These are phyloP conservation scores for Apis dorsata DNA, from an alignment of 1,140 invertebrate species.

Conservation along the genomic window DNA sequence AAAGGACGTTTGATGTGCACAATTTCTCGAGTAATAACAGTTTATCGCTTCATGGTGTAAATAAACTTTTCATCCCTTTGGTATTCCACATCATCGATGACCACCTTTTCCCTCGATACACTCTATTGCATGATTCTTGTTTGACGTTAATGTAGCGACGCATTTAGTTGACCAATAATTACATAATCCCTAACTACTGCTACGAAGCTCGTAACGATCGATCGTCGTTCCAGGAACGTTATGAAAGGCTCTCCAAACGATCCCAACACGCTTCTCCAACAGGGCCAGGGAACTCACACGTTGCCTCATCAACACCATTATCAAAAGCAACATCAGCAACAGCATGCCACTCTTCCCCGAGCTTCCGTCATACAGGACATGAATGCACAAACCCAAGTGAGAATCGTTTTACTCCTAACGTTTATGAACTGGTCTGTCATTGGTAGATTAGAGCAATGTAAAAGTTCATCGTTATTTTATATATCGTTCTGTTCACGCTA, in stretches of 20 bases:
- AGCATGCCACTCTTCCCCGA: slow-evolving; percentile 77
- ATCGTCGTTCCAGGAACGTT: slow-evolving; percentile 72
- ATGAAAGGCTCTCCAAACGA: slow-evolving; percentile 82
- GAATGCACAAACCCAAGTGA: slow-evolving; percentile 72
- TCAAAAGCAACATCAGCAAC: slow-evolving; percentile 80
- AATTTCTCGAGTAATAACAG: no score
- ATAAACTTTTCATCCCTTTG: background rate
- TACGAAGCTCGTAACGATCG: slow-evolving; percentile 37
- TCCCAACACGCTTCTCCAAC: slow-evolving; percentile 81
- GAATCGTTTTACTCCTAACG: slow-evolving; percentile 18
- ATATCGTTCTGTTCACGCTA: no score
- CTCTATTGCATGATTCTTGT: slow-evolving; percentile 18
- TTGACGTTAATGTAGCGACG: background rate
- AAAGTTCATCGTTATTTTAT: background rate
- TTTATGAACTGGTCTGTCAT: background rate
- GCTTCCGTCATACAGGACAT: slow-evolving; percentile 75
- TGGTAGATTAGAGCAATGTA: background rate
- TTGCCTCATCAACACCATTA: slow-evolving; percentile 80
- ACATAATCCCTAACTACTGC: slow-evolving; percentile 13
- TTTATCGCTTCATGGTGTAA: background rate
- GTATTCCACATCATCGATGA: background rate
- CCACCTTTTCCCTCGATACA: slow-evolving; percentile 3
- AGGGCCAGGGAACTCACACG: slow-evolving; percentile 80
- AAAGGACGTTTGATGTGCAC: no score
- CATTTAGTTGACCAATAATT: background rate